A percentile compares a stretch with the other conserved stretches of the same genome.
phyloP scores from a whole-genome alignment of 1,140 invertebrate species.

The Sitophilus oryzae region DNA sequence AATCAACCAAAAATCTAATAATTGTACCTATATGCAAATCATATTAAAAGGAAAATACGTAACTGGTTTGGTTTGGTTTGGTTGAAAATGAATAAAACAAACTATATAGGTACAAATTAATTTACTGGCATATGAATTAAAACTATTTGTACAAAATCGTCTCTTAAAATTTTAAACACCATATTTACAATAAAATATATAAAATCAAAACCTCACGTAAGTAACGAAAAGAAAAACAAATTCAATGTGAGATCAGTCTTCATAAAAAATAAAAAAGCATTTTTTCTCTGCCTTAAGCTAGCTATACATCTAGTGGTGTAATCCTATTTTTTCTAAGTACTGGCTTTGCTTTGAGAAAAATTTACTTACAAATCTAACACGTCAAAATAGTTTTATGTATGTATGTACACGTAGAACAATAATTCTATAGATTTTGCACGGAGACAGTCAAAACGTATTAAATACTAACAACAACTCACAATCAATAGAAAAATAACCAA shows the following conservation, averaged over 20 bases:
- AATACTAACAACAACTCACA: slow-evolving; percentile 20
- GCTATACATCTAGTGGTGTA: slow-evolving; percentile 8
- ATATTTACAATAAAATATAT: slow-evolving; percentile 26
- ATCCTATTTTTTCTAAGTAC: slow-evolving; percentile 24
- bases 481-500: slow-evolving; percentile 4
- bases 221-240: slow-evolving; percentile 13
- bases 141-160: slow-evolving; percentile 13
- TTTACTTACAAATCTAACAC: slow-evolving; percentile 14
- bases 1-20: no score
- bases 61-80: no score
- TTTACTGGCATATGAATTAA: slow-evolving; percentile 25
- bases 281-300: not conserved
- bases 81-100: not conserved
- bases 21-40: no score
- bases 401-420: not conserved
- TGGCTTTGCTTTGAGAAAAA: slow-evolving; percentile 28
- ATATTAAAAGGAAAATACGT: no score
- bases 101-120: not conserved
- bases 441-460: not conserved
- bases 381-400: slow-evolving; percentile 5
- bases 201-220: slow-evolving; percentile 24
- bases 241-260: slow-evolving; percentile 31
- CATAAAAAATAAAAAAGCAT: slow-evolving; percentile 23
- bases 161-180: slow-evolving; percentile 10
- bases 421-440: not conserved